These are phyloP conservation scores for Cacatua alba DNA, from an alignment of 2,113 vertebrate genomes.

Conservation along the genomic window DNA sequence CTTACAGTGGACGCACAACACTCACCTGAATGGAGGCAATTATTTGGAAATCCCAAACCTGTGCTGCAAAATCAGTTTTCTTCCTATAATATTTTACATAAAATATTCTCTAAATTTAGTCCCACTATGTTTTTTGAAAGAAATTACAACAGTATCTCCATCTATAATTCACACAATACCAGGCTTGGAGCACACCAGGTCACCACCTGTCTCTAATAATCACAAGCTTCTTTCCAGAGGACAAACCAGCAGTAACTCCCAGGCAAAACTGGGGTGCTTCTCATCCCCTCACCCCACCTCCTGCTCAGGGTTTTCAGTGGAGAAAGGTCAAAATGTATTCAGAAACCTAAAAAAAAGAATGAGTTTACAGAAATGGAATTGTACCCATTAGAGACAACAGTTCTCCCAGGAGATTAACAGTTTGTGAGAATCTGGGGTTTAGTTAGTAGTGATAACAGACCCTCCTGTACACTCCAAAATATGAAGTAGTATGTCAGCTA, in stretches of 20 bases:
- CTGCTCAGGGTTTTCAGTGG: background rate
- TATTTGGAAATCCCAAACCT: background rate
- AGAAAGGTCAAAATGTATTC: background rate
- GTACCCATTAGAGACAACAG: background rate
- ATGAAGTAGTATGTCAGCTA: background rate
- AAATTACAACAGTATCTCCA: background rate
- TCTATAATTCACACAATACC: background rate
- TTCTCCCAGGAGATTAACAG: background rate
- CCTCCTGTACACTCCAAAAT: background rate
- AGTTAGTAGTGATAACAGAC: background rate
- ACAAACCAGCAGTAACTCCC: background rate
- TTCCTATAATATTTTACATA: background rate
- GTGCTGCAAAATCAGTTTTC: background rate
- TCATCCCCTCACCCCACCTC: rapidly evolving
- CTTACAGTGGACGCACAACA: no score
- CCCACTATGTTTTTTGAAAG: background rate
- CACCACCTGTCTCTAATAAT: background rate
- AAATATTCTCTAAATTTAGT: background rate
- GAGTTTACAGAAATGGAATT: background rate
- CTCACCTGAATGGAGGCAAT: background rate
- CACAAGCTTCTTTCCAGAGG: background rate
- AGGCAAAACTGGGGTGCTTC: background rate
- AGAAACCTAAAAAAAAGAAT: background rate
- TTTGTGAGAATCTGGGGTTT: background rate
- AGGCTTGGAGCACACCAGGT: background rate